These are phyloP conservation scores for Cottoperca gobio DNA, from an alignment of 2,797 vertebrate species.

Conservation along the genomic window DNA sequence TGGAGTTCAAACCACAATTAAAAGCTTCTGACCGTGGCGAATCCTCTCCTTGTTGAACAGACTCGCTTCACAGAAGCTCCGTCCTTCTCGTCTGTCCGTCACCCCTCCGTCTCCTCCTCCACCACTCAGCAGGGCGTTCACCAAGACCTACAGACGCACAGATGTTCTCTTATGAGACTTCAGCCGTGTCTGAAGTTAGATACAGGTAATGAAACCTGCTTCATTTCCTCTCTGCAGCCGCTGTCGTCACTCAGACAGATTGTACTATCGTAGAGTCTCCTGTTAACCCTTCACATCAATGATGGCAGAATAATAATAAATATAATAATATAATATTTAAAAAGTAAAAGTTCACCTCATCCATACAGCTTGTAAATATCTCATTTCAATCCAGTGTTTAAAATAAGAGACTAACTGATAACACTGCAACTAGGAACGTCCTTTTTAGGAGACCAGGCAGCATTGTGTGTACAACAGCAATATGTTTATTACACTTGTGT, in stretches of 20 bases:
- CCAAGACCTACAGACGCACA: conserved; percentile 81
- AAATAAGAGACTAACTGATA: not conserved
- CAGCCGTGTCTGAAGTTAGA: not conserved
- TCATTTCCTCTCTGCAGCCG: not conserved
- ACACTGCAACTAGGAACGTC: too few relatives aligned
- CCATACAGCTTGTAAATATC: not conserved
- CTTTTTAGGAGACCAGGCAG: too few relatives aligned
- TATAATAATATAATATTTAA: too few relatives aligned
- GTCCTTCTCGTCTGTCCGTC: conserved; percentile 77
- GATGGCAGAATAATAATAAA: not conserved
- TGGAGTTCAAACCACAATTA: not conserved
- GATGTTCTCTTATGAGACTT: not conserved
- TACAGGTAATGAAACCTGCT: not conserved
- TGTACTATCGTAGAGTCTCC: not conserved
- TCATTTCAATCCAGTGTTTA: not conserved
- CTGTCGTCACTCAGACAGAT: not conserved
- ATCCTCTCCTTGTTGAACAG: conserved; percentile 87
- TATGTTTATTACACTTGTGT: too few relatives aligned
- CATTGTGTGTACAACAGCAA: not conserved
- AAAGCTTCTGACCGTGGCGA: conserved; percentile 84
- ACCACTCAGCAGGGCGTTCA: conserved; percentile 87
- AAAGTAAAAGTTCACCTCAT: not conserved
- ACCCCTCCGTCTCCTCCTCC: conserved; percentile 80
- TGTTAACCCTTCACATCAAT: not conserved
- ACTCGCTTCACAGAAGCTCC: conserved; percentile 93